These are phyloP conservation scores for Spilarctia lutea DNA, from an alignment of 2,888 invertebrate species.

Conservation along the genomic window DNA sequence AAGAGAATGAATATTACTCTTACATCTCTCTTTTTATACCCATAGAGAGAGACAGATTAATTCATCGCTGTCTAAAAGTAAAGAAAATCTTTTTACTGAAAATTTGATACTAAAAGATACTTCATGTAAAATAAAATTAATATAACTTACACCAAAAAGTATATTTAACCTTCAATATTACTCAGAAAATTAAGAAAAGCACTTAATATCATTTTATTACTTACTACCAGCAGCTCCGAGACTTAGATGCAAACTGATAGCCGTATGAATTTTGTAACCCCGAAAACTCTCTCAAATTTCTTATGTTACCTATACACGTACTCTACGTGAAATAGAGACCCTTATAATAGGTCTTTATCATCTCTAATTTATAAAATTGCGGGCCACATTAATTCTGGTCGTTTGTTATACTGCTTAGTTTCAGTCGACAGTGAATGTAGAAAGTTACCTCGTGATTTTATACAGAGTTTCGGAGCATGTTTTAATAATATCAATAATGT, in stretches of 20 bases:
- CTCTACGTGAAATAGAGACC: slow-evolving; percentile 9
- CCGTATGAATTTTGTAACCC: background rate
- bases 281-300: background rate
- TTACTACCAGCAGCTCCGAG: too few relatives aligned
- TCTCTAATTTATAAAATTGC: slow-evolving; percentile 40
- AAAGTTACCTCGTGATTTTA: background rate
- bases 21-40: too few relatives aligned
- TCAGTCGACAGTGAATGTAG: background rate
- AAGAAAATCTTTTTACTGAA: background rate
- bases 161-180: background rate
- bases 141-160: background rate
- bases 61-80: too few relatives aligned
- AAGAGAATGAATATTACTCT: too few relatives aligned
- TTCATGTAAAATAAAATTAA: background rate
- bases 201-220: too few relatives aligned
- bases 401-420: slow-evolving; percentile 13
- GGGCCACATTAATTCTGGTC: slow-evolving; percentile 31
- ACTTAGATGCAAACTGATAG: background rate
- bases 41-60: too few relatives aligned
- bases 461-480: background rate
- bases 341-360: slow-evolving; percentile 27
- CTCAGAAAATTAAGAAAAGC: background rate
- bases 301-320: slow-evolving; percentile 12
- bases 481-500: too few relatives aligned
- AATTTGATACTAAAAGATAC: background rate